Percentiles rank a stretch among this genome's conserved stretches.
Evolutionary conservation across 2,888 invertebrate species (phyloP).

Genomic region (Calliphora vomitoria): DNA sequence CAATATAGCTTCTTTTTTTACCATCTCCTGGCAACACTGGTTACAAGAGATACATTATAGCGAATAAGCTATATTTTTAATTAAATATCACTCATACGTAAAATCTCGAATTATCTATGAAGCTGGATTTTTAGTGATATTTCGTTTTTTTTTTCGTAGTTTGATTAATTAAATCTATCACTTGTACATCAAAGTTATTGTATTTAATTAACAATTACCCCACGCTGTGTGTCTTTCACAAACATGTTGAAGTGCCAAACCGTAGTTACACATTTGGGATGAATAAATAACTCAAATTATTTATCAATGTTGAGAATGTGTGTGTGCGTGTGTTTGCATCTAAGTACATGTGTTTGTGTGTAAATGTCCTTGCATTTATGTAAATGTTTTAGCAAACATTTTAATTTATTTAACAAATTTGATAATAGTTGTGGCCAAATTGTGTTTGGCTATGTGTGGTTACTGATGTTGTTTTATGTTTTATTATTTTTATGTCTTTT

Average conservation of each 20-base stretch:
- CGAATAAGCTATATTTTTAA: no score
- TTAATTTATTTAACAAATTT: slow-evolving; percentile 73
- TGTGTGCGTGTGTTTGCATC: not conserved
- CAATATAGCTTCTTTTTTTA: no score
- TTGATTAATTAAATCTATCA: no score
- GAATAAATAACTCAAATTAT: slow-evolving; percentile 70
- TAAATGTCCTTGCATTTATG: slow-evolving; percentile 66
- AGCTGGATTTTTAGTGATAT: no score
- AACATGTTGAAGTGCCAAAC: slow-evolving; percentile 67
- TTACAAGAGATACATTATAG: no score
- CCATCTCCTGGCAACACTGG: no score
- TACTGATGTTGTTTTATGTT: slow-evolving; percentile 63
- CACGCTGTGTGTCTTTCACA: slow-evolving; percentile 31
- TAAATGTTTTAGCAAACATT: slow-evolving; percentile 73
- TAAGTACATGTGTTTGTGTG: not conserved
- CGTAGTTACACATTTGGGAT: slow-evolving; percentile 61
- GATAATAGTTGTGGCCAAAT: slow-evolving; percentile 73
- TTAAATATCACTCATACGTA: no score
- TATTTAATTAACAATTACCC: not conserved
- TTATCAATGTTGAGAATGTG: slow-evolving; percentile 73
- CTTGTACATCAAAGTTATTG: no score
- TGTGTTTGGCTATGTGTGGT: slow-evolving; percentile 72
- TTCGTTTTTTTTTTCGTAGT: no score
- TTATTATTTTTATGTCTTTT: slow-evolving; percentile 39
- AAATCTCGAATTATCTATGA: no score